phyloP scores from a whole-genome alignment of 1,140 invertebrate genomes.

The Pomacea maculata region DNA sequence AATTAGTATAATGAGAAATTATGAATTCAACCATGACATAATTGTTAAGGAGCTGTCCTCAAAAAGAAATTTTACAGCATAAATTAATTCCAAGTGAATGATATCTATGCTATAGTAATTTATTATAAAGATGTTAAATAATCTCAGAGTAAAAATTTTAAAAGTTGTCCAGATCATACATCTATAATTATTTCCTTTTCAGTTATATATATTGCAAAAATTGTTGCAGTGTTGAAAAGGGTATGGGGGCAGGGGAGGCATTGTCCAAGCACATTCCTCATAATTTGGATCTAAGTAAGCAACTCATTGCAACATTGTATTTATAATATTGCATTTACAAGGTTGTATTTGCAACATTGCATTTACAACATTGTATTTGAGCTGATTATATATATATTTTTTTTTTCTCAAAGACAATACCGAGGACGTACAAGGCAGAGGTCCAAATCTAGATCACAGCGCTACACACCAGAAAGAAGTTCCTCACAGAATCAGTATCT shows the following conservation, averaged over 20 bases:
- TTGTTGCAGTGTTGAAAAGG: too few relatives aligned
- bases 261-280: too few relatives aligned
- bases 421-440: constrained; percentile 31
- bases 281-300: too few relatives aligned
- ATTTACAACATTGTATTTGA: too few relatives aligned
- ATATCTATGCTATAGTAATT: too few relatives aligned
- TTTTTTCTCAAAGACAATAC: background rate
- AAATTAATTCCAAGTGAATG: background rate
- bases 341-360: background rate
- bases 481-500: constrained; percentile 36
- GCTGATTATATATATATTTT: background rate
- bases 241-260: too few relatives aligned
- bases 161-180: background rate
- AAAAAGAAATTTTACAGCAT: background rate
- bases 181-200: background rate
- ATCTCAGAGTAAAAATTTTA: background rate
- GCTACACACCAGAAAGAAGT: constrained; percentile 46
- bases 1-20: too few relatives aligned
- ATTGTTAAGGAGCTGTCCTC: background rate
- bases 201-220: too few relatives aligned
- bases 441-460: constrained; percentile 40
- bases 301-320: too few relatives aligned
- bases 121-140: too few relatives aligned
- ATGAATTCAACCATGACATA: too few relatives aligned
- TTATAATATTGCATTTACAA: background rate